These are phyloP conservation scores for Electrona antarctica DNA, from an alignment of 2,113 vertebrate species.

Conservation along the genomic window DNA sequence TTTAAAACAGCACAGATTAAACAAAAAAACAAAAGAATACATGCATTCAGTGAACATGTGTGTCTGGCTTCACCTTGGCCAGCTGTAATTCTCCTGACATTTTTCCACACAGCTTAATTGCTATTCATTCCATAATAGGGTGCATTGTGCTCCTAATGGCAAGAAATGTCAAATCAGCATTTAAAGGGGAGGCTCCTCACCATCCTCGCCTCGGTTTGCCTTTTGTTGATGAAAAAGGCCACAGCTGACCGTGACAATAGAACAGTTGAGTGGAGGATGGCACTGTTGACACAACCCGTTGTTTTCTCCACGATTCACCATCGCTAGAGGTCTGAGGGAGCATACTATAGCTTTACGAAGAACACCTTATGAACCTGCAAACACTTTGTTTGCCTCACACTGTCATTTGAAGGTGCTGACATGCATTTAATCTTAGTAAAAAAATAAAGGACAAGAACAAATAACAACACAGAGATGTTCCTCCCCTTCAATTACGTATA, in stretches of 20 bases:
- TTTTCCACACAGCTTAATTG: slow-evolving; percentile 74
- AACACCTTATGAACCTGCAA: too few species aligned
- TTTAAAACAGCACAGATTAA: too few species aligned
- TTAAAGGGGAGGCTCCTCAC: slow-evolving; percentile 63
- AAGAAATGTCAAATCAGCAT: slow-evolving; percentile 78
- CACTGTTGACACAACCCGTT: slow-evolving; percentile 49
- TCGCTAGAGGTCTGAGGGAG: slow-evolving; percentile 54
- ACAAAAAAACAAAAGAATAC: not conserved
- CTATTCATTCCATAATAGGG: slow-evolving; percentile 73
- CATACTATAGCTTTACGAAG: slow-evolving; percentile 42
- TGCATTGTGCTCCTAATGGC: slow-evolving; percentile 72
- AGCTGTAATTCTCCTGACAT: slow-evolving; percentile 75
- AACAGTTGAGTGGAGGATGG: slow-evolving; percentile 13
- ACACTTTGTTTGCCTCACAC: too few species aligned
- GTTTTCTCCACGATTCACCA: slow-evolving; percentile 58
- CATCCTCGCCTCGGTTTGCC: slow-evolving; percentile 58
- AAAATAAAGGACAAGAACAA: not conserved
- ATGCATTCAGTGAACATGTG: slow-evolving; percentile 23
- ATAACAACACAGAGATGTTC: not conserved
- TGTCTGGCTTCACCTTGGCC: slow-evolving; percentile 44
- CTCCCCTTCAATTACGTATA: not conserved
- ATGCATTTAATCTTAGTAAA: not conserved
- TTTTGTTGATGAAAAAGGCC: slow-evolving; percentile 72
- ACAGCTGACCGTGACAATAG: slow-evolving; percentile 23
- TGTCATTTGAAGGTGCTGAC: not conserved